Conservation (phyloP, 37 sponge, comb jelly and placozoan genomes). For the Beroe ovata region DNA sequence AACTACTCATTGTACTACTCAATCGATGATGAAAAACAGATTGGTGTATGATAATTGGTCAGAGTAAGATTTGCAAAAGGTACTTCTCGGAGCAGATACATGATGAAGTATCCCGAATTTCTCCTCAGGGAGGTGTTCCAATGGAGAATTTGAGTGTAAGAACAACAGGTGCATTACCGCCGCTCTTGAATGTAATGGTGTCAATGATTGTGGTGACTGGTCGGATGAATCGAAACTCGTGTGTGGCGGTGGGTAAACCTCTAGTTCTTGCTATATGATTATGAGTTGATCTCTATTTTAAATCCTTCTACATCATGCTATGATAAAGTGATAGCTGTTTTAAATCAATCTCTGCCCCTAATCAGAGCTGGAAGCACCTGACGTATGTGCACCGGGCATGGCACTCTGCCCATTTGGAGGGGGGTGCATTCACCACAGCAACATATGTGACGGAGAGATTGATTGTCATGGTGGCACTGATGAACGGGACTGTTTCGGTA, state of each 20-base stretch:
- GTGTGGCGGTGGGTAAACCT: conserved; percentile 41
- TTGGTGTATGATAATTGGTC: too few species aligned
- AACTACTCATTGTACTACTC: too few species aligned
- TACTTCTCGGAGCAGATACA: too few species aligned
- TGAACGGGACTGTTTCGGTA: conserved; percentile 33
- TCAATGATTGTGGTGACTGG: conserved; percentile 63
- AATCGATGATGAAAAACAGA: too few species aligned
- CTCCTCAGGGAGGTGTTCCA: background rate
- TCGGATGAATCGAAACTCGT: conserved; percentile 50
- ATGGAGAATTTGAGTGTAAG: background rate
- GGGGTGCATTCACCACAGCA: conserved; percentile 3
- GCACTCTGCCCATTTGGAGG: background rate
- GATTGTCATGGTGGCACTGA: conserved; percentile 32
- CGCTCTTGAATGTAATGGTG: conserved; percentile 5
- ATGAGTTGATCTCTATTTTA: too few species aligned
- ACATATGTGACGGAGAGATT: conserved; percentile 12
- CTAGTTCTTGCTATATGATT: too few species aligned
- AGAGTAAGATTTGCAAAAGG: too few species aligned
- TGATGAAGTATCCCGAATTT: too few species aligned
- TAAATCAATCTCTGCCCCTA: too few species aligned
- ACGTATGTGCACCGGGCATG: conserved; percentile 31
- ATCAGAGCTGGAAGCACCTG: background rate
- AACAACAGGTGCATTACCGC: background rate
- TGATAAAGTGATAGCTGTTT: too few species aligned
- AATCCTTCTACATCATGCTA: too few species aligned